phyloP scores from a whole-genome alignment of 2,113 vertebrate species.

The Genyomyrus donnyi region DNA sequence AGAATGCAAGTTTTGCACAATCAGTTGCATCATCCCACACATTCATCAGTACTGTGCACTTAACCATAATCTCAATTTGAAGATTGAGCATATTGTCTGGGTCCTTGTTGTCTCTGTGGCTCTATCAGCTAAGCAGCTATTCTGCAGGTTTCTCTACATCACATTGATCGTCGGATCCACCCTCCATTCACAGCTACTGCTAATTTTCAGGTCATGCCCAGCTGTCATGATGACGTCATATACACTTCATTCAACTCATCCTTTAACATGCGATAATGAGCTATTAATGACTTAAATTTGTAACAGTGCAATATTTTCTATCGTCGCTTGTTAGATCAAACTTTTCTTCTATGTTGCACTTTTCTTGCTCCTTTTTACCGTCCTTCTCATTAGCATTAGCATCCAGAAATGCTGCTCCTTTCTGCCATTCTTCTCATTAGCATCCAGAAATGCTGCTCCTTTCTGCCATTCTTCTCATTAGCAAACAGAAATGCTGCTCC shows the following conservation, averaged over 20 bases:
- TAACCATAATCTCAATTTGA: neutral
- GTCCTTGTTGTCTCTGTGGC: neutral
- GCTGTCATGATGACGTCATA: neutral
- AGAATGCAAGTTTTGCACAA: neutral
- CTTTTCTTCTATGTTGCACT: neutral
- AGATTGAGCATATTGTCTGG: neutral
- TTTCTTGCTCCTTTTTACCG: neutral
- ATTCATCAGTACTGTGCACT: neutral
- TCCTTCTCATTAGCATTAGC: no score
- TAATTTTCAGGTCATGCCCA: neutral
- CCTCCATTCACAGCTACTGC: neutral
- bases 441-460: no score
- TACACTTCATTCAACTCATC: neutral
- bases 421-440: no score
- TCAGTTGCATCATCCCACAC: neutral
- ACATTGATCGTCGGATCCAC: neutral
- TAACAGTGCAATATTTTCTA: neutral
- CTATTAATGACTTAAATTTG: neutral
- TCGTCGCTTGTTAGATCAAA: neutral
- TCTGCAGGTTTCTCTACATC: neutral
- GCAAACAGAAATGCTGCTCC: neutral
- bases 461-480: accelerated
- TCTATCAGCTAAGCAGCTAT: neutral
- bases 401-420: no score
- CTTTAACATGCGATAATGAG: neutral